Evolutionary conservation across 2,797 vertebrate genomes (phyloP), one percentile per base, ranked within the genome.

Genomic region (Rallus crepitans): DNA sequence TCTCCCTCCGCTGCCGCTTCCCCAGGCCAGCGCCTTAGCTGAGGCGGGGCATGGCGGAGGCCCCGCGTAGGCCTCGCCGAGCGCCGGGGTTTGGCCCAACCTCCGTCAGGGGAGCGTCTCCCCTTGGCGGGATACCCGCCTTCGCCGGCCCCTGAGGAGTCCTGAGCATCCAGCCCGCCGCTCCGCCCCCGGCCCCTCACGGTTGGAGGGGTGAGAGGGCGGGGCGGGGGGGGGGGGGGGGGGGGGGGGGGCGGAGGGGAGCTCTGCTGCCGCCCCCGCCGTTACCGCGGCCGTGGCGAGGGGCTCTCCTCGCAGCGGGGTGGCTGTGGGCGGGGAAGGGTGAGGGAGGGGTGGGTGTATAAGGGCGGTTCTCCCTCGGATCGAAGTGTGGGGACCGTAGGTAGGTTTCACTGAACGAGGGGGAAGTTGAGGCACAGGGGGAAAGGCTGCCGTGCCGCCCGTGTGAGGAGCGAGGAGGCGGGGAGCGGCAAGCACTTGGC

Each of bases 401-500:
- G 11, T 40, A 11, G 48, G 4, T 25, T 48, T 37, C 24, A 18
- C 15, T 53, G 37, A 40, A 66, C 31, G 33, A 24, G 10, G 37
- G 23, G 10, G 24, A 48, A 75, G 45, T 28, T 42, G 40, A 42
- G 40, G 40, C 40, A 13, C 16, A 18, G 4, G 31, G 31, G 23
- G 8, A 48, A 37, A 42, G 40, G 40, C 6, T 42, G 40, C 40
- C 40, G 40, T 42, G 40, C 16, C 40, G 40, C 18, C 16, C 15
- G 40, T 18, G 40, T 17, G 40, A 42, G 16, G 40, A 10, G 23
- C 8, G 40, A 42, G 40, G 40, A 10, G 23, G 13, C 4, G 28
- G 7, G 0, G 23, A 33, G 48, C 3, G 0, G 15, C 45, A 4
- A 50, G 23, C 4, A 0, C 24, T 31, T 3, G 1, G 5, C 12